A percentile compares a stretch with the other conserved stretches of the same genome.
Conservation (phyloP, 2,113 vertebrate genomes). For the Coreoperca whiteheadi region DNA sequence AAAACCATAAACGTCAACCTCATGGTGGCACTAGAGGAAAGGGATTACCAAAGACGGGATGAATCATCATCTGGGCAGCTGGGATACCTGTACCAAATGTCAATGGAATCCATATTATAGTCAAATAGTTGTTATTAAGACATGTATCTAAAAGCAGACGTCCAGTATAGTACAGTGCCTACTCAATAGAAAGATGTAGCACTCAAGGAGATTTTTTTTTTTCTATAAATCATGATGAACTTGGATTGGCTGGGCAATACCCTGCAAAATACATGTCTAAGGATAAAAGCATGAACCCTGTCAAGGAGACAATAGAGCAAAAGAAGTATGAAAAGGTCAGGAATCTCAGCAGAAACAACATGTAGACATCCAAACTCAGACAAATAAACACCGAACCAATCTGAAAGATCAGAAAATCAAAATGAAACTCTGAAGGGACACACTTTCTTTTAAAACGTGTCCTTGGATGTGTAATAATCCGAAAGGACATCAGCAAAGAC, state of each 20-base stretch:
- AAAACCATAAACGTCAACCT: too few relatives aligned
- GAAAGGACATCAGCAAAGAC: not conserved
- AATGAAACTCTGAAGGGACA: not conserved
- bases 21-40: too few relatives aligned
- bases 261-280: not conserved
- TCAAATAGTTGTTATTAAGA: too few relatives aligned
- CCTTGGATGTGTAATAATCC: not conserved
- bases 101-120: too few relatives aligned
- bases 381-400: not conserved
- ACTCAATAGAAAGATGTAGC: not conserved
- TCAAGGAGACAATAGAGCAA: not conserved
- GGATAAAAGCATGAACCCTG: not conserved
- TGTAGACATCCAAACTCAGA: not conserved
- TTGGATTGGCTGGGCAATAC: not conserved
- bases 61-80: too few relatives aligned
- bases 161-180: not conserved
- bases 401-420: not conserved
- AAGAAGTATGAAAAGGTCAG: not conserved
- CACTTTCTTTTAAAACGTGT: not conserved
- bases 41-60: too few relatives aligned
- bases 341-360: not conserved
- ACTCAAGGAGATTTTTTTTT: not conserved
- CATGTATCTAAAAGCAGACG: too few relatives aligned
- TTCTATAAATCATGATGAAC: not conserved
- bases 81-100: too few relatives aligned